Evolutionary conservation across 2,113 vertebrate species (phyloP).

Genomic region (Limanda limanda): DNA sequence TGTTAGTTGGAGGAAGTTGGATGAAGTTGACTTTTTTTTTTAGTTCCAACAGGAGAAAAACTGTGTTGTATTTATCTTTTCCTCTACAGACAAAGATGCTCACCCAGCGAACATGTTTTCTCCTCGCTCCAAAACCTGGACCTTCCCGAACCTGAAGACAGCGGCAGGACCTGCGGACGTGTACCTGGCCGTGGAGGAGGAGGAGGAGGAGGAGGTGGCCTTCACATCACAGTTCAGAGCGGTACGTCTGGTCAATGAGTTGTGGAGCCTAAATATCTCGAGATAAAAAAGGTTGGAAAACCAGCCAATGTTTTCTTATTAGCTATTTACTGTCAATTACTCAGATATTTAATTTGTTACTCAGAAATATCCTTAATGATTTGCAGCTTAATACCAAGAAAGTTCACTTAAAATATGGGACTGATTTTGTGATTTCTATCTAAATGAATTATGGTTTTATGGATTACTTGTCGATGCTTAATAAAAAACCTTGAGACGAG

Average conservation of each 20-base stretch:
- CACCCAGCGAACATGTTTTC: slow-evolving; percentile 68
- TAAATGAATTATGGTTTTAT: neutral
- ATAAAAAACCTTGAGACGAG: neutral
- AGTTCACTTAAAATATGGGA: too few relatives aligned
- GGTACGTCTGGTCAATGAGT: slow-evolving; percentile 34
- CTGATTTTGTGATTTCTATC: too few relatives aligned
- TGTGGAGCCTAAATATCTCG: too few relatives aligned
- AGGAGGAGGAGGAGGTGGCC: slow-evolving; percentile 80
- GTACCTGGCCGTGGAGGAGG: slow-evolving; percentile 85
- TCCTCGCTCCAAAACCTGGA: slow-evolving; percentile 88
- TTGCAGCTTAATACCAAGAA: too few relatives aligned
- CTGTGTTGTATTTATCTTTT: neutral
- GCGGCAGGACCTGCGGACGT: slow-evolving; percentile 80
- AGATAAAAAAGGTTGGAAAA: too few relatives aligned
- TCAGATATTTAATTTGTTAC: too few relatives aligned
- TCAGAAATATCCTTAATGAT: too few relatives aligned
- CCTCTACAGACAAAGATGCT: slow-evolving; percentile 67
- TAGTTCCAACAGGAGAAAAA: too few relatives aligned
- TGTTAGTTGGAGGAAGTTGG: too few relatives aligned
- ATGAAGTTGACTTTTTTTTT: too few relatives aligned
- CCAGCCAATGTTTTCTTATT: too few relatives aligned
- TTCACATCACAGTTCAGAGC: slow-evolving; percentile 79
- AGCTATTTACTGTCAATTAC: too few relatives aligned
- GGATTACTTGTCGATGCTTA: neutral
- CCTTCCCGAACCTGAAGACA: slow-evolving; percentile 89